Evolutionary conservation across 2,888 invertebrate genomes (phyloP).

Genomic region (Hipparchia sbordonii): DNA sequence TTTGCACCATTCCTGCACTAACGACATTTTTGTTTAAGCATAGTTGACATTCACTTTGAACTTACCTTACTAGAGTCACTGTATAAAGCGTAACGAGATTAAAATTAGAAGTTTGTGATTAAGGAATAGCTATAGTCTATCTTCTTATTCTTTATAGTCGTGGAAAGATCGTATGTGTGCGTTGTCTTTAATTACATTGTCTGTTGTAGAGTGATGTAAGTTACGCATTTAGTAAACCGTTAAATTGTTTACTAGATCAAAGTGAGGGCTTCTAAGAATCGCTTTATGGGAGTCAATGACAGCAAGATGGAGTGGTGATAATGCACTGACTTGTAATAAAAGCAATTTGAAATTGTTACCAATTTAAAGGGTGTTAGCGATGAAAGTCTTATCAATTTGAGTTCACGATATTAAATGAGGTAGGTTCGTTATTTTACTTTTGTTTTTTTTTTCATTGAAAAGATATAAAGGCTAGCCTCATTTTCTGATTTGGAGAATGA

Average conservation of each 20-base stretch:
- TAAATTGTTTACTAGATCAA: conserved; percentile 31
- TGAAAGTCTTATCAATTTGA: not conserved
- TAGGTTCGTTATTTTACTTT: not conserved
- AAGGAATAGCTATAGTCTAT: too few species aligned
- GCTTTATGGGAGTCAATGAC: conserved; percentile 19
- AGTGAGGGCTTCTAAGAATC: conserved; percentile 27
- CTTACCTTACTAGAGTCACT: too few species aligned
- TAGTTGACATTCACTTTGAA: too few species aligned
- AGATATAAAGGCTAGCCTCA: too few species aligned
- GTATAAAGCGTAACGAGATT: too few species aligned
- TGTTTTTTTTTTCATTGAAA: too few species aligned
- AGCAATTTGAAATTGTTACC: conserved; percentile 7
- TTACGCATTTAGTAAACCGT: conserved; percentile 29
- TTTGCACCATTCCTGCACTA: too few species aligned
- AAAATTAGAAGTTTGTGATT: too few species aligned
- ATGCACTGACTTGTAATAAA: conserved; percentile 6
- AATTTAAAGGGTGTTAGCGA: conserved; percentile 1
- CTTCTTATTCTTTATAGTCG: not conserved
- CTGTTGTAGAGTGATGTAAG: conserved; percentile 26
- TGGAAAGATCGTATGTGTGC: not conserved
- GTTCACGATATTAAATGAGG: not conserved
- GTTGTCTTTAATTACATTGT: not conserved
- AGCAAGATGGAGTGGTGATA: conserved; percentile 12
- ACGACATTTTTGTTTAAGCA: too few species aligned
- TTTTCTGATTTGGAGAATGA: too few species aligned